Base-by-base conservation (phyloP, 2,888 invertebrate species). In the Eledona agricola region DNA sequence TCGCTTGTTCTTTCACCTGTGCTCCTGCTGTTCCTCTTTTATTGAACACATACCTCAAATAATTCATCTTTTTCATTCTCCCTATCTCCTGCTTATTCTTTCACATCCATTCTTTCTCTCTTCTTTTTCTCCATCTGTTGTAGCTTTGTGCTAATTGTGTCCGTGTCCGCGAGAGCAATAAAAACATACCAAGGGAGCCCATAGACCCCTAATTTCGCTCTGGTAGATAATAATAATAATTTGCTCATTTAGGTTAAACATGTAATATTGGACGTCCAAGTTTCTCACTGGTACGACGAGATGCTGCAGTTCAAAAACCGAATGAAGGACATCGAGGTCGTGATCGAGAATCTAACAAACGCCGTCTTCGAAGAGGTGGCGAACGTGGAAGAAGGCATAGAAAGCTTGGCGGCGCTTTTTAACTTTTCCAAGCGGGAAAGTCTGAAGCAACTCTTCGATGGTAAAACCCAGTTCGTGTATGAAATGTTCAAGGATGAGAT, bases 211-310 rank as follows among this genome's bases (percentile, higher is more conserved):
- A n/a, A n/a, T n/a, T n/a, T n/a, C n/a, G n/a, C n/a, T n/a, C n/a
- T n/a, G n/a, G n/a, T n/a, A n/a, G n/a, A n/a, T n/a, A n/a, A n/a
- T n/a, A n/a, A n/a, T n/a, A n/a, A n/a, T n/a, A n/a, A n/a, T n/a
- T n/a, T n/a, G n/a, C n/a, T n/a, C 12, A 46, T 62, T 16, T 42
- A 73, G 72, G 85, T 86, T 1, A 81, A 84, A 19, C 70, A 79
- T 10, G 81, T 82, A 13, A 88, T 94, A 53, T 76, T 92, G n/a
- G 83, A 89, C 63, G 90, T 93, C 0, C 88, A 89, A 70, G 83
- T 85, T 17, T 83, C 87, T 0, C 83, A 85, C n/a, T 95, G 95
- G 95, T 88, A 88, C 72, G 88, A 89, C 62, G 85, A 87, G 57
- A 84, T 88, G 66, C 74, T 83, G 28, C 77, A 78, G 60, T 87